These are phyloP conservation scores for Glaucopsyche alexis DNA, from an alignment of 2,888 invertebrate species.

Conservation along the genomic window DNA sequence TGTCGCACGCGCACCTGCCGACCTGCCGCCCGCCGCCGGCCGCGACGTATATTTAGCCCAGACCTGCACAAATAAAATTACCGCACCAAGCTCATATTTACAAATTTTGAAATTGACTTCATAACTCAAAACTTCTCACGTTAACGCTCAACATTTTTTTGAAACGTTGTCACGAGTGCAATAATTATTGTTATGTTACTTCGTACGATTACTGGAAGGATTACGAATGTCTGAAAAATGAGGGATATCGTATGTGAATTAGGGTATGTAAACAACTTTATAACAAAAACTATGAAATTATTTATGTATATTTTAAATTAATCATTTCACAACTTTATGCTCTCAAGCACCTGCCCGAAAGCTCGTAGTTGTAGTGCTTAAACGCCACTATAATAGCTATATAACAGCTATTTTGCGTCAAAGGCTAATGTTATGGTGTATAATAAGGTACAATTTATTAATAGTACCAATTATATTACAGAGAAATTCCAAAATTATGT, in stretches of 20 bases:
- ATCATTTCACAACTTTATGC: constrained; percentile 32
- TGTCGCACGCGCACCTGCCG: constrained; percentile 45
- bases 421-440: constrained; percentile 38
- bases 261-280: too few species aligned
- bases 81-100: constrained; percentile 19
- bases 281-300: too few species aligned
- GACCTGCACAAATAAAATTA: constrained; percentile 34
- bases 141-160: background rate
- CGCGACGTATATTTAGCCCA: constrained; percentile 39
- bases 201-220: background rate
- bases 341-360: constrained; percentile 45
- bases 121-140: background rate
- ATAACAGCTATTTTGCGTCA: constrained; percentile 42
- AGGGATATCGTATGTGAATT: too few species aligned
- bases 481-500: constrained; percentile 22
- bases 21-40: constrained; percentile 42
- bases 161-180: background rate
- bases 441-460: constrained; percentile 13
- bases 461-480: constrained; percentile 27
- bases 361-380: constrained; percentile 32
- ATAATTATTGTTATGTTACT: background rate
- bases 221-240: background rate
- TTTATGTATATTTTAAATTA: background rate
- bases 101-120: constrained; percentile 17
- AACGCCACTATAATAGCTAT: constrained; percentile 38